Conservation (phyloP, 2,888 invertebrate species). For the Nasonia oneida region DNA sequence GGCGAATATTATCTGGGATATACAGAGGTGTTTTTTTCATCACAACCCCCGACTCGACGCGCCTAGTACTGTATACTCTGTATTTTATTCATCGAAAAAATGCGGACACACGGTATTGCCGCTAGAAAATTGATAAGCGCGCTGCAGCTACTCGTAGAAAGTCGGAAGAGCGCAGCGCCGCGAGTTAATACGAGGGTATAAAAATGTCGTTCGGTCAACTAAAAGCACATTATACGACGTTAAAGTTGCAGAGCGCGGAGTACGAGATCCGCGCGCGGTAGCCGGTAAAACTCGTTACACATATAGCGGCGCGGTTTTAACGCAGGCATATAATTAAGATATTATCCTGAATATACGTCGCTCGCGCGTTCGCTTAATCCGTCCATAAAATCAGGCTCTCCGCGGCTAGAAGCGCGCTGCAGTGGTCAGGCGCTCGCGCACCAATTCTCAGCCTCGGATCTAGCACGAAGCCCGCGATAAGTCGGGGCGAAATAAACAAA, state of each 20-base stretch:
- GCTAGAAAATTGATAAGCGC: constrained; percentile 31
- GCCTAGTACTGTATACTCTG: neutral
- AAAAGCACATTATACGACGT: constrained; percentile 28
- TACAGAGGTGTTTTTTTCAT: neutral
- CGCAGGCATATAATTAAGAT: constrained; percentile 44
- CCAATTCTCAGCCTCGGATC: constrained; percentile 15
- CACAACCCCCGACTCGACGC: neutral
- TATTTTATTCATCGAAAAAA: neutral
- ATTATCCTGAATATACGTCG: constrained; percentile 35
- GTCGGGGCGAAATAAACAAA: constrained; percentile 3
- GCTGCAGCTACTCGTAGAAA: neutral
- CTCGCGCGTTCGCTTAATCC: constrained; percentile 26
- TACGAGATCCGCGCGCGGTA: neutral
- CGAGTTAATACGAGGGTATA: constrained; percentile 25
- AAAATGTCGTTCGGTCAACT: constrained; percentile 20
- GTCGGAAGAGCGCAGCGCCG: neutral
- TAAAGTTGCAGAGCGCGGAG: neutral
- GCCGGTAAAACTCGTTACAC: neutral
- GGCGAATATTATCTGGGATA: neutral
- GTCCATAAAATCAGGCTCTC: constrained; percentile 28
- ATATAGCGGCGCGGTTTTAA: neutral
- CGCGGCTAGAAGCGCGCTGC: neutral
- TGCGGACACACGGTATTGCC: neutral
- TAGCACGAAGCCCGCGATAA: constrained; percentile 19
- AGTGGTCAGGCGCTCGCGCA: neutral